Conservation (phyloP, 2,113 vertebrate species). For the Hippocampus guttulatus region DNA sequence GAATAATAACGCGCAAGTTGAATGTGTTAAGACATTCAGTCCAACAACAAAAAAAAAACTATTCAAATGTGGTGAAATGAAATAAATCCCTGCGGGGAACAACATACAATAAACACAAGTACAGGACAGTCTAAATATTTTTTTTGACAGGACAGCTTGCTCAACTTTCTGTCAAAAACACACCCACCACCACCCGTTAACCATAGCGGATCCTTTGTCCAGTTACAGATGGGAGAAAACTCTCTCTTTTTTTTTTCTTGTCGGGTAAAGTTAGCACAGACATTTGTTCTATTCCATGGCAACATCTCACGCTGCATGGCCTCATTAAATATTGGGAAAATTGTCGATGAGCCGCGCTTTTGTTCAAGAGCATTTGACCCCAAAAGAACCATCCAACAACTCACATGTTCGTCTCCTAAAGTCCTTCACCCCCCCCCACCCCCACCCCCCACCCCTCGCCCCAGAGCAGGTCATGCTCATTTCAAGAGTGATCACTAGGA, state of each 20-base stretch:
- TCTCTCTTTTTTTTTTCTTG: background rate
- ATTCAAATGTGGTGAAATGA: slow-evolving; percentile 52
- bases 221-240: slow-evolving; percentile 53
- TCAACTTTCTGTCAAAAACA: slow-evolving; percentile 54
- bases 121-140: slow-evolving; percentile 39
- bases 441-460: background rate
- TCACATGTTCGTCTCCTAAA: slow-evolving; percentile 65
- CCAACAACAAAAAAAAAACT: slow-evolving; percentile 32
- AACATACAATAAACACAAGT: slow-evolving; percentile 50
- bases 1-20: slow-evolving; percentile 38
- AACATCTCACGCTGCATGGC: slow-evolving; percentile 25
- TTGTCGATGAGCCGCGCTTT: slow-evolving; percentile 45
- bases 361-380: slow-evolving; percentile 67
- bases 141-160: slow-evolving; percentile 60
- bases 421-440: slow-evolving; percentile 47
- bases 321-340: slow-evolving; percentile 29
- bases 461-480: slow-evolving; percentile 67
- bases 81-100: slow-evolving; percentile 57
- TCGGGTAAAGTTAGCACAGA: slow-evolving; percentile 6
- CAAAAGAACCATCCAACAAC: slow-evolving; percentile 69
- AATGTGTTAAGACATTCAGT: slow-evolving; percentile 40
- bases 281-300: slow-evolving; percentile 18
- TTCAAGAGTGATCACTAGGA: slow-evolving; percentile 70
- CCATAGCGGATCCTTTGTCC: slow-evolving; percentile 48
- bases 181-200: slow-evolving; percentile 48